Evolutionary conservation across 2,113 vertebrate genomes (phyloP).

Genomic region (Chionodraco myersi): DNA sequence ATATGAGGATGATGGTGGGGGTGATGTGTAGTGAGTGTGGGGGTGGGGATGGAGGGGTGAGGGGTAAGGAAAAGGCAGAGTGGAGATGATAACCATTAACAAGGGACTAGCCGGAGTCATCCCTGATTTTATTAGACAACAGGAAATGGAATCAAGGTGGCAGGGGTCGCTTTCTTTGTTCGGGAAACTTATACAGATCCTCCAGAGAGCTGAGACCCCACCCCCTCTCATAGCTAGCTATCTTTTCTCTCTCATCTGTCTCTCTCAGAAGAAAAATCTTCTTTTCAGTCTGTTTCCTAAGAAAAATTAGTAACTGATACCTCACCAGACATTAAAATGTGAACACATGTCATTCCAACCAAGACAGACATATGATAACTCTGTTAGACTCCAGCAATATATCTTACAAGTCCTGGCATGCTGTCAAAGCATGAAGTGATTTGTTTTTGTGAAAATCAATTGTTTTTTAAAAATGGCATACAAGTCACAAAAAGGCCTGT

Average conservation of each 20-base stretch:
- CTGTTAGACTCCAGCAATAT: neutral
- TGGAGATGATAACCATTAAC: slow-evolving; percentile 56
- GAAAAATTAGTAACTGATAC: neutral
- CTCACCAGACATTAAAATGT: neutral
- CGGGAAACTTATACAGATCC: slow-evolving; percentile 30
- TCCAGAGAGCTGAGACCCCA: neutral
- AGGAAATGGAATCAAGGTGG: slow-evolving; percentile 56
- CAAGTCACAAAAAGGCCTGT: too few species aligned
- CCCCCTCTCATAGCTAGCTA: neutral
- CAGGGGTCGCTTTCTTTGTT: slow-evolving; percentile 45
- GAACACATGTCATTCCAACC: neutral
- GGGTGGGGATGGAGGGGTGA: neutral
- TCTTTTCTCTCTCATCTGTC: neutral
- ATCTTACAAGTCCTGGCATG: neutral
- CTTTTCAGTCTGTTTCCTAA: slow-evolving; percentile 1
- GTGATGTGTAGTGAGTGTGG: slow-evolving; percentile 8
- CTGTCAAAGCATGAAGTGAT: neutral
- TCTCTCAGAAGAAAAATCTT: neutral
- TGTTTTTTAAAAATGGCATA: neutral
- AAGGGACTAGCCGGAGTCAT: slow-evolving; percentile 54
- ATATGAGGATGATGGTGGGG: slow-evolving; percentile 22
- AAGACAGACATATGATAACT: neutral
- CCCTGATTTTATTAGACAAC: slow-evolving; percentile 65
- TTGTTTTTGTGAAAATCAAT: neutral
- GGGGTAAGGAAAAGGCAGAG: slow-evolving; percentile 13